These are phyloP conservation scores for Azemiops feae DNA, from an alignment of 2,113 vertebrate species.

Conservation along the genomic window DNA sequence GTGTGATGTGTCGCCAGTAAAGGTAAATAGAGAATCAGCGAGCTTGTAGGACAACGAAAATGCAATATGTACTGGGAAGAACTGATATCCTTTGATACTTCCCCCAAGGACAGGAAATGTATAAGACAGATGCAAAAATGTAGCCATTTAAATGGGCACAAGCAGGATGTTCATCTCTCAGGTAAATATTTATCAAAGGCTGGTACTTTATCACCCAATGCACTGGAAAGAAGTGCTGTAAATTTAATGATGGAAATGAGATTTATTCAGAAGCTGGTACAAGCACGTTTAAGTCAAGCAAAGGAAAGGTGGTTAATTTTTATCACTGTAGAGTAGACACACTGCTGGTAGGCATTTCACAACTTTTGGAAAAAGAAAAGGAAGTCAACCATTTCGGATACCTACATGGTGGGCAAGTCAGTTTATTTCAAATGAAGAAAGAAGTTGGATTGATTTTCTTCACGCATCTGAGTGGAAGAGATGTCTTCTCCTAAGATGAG, in stretches of 20 bases:
- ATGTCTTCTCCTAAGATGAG: neutral
- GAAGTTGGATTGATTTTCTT: neutral
- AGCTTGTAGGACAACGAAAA: neutral
- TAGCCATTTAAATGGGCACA: neutral
- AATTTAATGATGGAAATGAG: neutral
- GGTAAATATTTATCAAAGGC: neutral
- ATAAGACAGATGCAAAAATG: neutral
- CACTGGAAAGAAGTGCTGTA: neutral
- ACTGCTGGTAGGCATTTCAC: neutral
- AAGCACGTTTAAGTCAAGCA: neutral
- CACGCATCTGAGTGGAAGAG: neutral
- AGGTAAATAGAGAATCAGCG: constrained; percentile 21
- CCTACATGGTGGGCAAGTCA: neutral
- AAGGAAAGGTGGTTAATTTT: neutral
- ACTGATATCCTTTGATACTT: neutral
- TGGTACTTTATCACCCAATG: neutral
- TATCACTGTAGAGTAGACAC: neutral
- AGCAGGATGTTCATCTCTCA: no score
- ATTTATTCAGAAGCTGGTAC: neutral
- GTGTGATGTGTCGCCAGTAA: neutral
- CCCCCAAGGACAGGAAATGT: neutral
- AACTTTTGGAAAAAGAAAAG: neutral
- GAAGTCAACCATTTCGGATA: neutral
- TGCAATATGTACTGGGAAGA: neutral
- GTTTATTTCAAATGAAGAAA: neutral